Evolutionary conservation across 92 coral and sea anemone genomes (phyloP).

Genomic region (Porites evermanni): DNA sequence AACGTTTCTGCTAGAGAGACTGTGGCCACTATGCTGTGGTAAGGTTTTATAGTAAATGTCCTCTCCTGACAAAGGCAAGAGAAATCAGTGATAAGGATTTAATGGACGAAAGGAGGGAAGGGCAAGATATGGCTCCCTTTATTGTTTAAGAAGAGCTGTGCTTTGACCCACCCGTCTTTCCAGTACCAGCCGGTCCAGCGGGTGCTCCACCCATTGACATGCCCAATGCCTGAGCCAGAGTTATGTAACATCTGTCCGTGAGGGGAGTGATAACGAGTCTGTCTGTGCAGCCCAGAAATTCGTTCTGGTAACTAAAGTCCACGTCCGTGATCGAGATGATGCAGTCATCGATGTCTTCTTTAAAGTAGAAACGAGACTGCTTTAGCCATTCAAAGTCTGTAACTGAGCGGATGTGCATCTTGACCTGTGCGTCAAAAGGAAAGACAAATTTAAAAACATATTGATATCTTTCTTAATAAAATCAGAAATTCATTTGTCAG

Average conservation of each 20-base stretch:
- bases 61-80: too few relatives aligned
- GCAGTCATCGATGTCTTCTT: constrained; percentile 89
- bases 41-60: too few relatives aligned
- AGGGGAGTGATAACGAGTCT: constrained; percentile 92
- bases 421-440: constrained; percentile 55
- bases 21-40: too few relatives aligned
- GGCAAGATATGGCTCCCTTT: neutral
- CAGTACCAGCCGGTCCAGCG: constrained; percentile 95
- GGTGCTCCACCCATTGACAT: constrained; percentile 99
- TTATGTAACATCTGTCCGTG: constrained; percentile 90
- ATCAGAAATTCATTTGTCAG: too few relatives aligned
- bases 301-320: constrained; percentile 91
- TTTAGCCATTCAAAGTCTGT: constrained; percentile 92
- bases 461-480: too few relatives aligned
- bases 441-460: too few relatives aligned
- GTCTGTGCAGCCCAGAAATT: constrained; percentile 92
- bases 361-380: constrained; percentile 93
- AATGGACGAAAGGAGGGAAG: neutral
- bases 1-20: too few relatives aligned
- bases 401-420: constrained; percentile 93
- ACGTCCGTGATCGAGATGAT: constrained; percentile 91
- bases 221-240: constrained; percentile 93
- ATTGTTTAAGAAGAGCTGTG: too few relatives aligned
- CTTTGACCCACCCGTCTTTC: constrained; percentile 77
- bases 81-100: neutral